Evolutionary conservation across 2,888 invertebrate species (phyloP).

Genomic region (Volucella zonaria): DNA sequence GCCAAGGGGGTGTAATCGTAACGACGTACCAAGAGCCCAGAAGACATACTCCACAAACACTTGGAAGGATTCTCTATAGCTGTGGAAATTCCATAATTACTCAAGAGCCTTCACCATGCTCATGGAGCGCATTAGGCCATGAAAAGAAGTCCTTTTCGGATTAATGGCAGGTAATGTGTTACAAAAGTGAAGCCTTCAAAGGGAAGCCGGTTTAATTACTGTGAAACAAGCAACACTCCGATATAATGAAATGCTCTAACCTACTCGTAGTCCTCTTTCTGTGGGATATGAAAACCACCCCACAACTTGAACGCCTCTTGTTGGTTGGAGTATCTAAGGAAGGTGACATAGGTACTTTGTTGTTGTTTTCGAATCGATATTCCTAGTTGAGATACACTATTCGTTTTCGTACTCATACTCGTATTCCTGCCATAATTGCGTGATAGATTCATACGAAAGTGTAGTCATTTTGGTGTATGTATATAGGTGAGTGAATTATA

Average conservation of each 20-base stretch:
- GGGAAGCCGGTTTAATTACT: slow-evolving; percentile 60
- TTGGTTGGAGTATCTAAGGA: not conserved
- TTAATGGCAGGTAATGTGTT: slow-evolving; percentile 68
- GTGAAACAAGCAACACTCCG: slow-evolving; percentile 64
- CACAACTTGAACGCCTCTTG: not conserved
- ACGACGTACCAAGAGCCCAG: not conserved
- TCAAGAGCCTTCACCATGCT: slow-evolving; percentile 38
- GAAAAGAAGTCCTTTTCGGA: slow-evolving; percentile 63
- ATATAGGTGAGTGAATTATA: slow-evolving; percentile 25
- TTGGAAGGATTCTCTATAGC: slow-evolving; percentile 37
- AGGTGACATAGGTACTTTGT: not conserved
- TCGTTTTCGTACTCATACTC: too few species aligned
- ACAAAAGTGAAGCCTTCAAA: slow-evolving; percentile 47
- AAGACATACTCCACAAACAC: slow-evolving; percentile 1
- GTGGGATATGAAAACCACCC: not conserved
- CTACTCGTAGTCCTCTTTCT: not conserved
- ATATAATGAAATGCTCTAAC: slow-evolving; percentile 52
- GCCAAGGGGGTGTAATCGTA: not conserved
- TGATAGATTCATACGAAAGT: slow-evolving; percentile 47
- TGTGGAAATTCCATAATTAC: slow-evolving; percentile 62
- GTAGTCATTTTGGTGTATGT: slow-evolving; percentile 32
- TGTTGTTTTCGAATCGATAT: slow-evolving; percentile 39
- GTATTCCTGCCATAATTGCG: slow-evolving; percentile 39
- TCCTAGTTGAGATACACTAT: not conserved
- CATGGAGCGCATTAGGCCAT: slow-evolving; percentile 55